These are phyloP conservation scores for Urocynchramus pylzowi DNA, from an alignment of 2,113 vertebrate species.

Conservation along the genomic window DNA sequence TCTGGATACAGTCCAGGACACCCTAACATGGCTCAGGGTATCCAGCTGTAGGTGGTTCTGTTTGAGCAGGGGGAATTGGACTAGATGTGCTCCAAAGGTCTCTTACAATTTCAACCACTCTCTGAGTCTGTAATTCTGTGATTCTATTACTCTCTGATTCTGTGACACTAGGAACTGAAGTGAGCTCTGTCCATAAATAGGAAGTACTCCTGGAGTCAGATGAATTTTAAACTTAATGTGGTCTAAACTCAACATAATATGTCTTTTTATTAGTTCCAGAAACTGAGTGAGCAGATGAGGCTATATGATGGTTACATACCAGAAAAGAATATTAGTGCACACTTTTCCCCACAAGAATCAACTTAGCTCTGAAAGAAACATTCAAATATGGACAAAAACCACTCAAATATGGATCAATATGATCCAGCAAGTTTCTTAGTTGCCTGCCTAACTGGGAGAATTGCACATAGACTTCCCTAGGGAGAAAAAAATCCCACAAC, in stretches of 20 bases:
- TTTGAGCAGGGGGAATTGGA: not conserved
- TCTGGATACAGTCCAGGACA: not conserved
- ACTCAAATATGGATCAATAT: not conserved
- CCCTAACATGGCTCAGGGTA: not conserved
- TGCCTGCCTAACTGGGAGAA: not conserved
- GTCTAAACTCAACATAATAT: not conserved
- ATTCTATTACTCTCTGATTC: not conserved
- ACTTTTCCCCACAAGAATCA: not conserved
- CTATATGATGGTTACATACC: not conserved
- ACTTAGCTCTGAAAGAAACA: not conserved
- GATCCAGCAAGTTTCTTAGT: not conserved
- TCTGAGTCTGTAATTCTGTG: not conserved
- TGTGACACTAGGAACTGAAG: not conserved
- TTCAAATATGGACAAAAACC: not conserved
- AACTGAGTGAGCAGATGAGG: not conserved
- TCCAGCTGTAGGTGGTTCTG: not conserved
- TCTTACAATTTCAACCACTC: not conserved
- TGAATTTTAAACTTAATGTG: not conserved
- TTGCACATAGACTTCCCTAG: not conserved
- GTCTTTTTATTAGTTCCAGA: not conserved
- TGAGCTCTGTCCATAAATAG: not conserved
- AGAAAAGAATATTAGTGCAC: not conserved
- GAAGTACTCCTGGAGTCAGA: not conserved
- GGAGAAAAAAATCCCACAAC: not conserved
- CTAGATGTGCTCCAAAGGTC: not conserved